Base-by-base conservation (phyloP, 2,888 invertebrate species). In the Diarsia rubi region DNA sequence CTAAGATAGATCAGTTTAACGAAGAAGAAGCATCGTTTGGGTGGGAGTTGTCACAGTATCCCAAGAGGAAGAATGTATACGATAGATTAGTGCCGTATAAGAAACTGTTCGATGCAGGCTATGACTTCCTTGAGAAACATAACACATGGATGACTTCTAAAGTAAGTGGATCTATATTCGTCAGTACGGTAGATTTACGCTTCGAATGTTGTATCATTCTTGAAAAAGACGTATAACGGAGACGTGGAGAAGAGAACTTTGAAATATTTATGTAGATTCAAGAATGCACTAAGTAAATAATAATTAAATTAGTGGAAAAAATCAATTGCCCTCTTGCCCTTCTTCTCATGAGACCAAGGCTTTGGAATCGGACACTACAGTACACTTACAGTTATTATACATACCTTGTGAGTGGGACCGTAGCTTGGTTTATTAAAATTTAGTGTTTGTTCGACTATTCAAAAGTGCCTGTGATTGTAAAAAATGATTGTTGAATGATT, bases 21-120 rank as follows among this genome's bases (percentile, higher is more conserved):
- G 98, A 98, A 91, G 99, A 99, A 92, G 99, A 99, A 92, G 96
- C 97, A 47, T 97, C 99, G 27, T 99, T 98, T 91, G 98, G 98
- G 19, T 99, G 98, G 97, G 98, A 99, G 90, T 92, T 98, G 14
- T 98, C 99, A 0, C 98, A 98, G 86, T 99, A 99, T 96, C 99
- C 99, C 0, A 97, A 98, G 81, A 97, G 99, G 79, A 98, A 98
- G 93, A 94, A 97, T 88, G 95, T 98, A 0, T 97, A 98, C 81
- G 99, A 99, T 88, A 98, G 97, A 91, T 95, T 99, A 60, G 97
- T 97, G 44, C 99, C 99, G 0, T 99, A 97, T 91, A 98, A 99
- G 92, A 98, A 98, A 90, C 96, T 99, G 0, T 99, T 98, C 91
- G 99, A 99, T 90, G 98, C 98, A n/a, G 98, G 98, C 0, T 98